Conservation (phyloP, 2,888 invertebrate genomes). For the Frankliniella fusca region DNA sequence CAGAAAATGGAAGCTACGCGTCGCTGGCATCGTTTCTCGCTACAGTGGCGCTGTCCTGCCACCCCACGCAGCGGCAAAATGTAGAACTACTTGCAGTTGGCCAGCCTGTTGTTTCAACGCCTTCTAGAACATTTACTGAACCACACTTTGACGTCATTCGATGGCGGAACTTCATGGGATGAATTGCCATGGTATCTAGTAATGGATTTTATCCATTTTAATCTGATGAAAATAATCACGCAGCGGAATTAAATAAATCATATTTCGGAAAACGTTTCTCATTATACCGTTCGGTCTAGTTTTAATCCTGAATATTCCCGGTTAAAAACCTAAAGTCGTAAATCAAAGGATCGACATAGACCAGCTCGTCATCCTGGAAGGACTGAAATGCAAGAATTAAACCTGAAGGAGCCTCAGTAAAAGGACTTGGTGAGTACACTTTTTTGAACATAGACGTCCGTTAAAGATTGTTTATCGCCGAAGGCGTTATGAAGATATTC, state of each 20-base stretch:
- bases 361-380: slow-evolving; percentile 18
- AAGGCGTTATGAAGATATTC: background rate
- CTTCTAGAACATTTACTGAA: background rate
- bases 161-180: slow-evolving; percentile 17
- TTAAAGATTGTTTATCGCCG: too few species aligned
- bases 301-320: background rate
- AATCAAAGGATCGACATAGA: background rate
- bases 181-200: slow-evolving; percentile 15
- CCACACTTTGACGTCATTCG: background rate
- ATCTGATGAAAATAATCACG: background rate
- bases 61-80: background rate
- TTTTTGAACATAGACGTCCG: background rate
- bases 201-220: slow-evolving; percentile 24
- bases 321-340: background rate
- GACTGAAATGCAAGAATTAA: slow-evolving; percentile 19
- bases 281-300: background rate
- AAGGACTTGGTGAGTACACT: slow-evolving; percentile 6
- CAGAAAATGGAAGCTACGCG: slow-evolving; percentile 19
- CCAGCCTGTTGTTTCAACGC: background rate
- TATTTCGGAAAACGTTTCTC: background rate
- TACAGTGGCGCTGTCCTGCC: background rate
- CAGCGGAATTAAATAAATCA: slow-evolving; percentile 9
- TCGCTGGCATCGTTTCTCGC: background rate
- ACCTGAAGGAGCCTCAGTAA: slow-evolving; percentile 7
- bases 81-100: background rate